These are phyloP conservation scores for Drosophila robusta DNA, from an alignment of 2,888 invertebrate genomes.

Conservation along the genomic window DNA sequence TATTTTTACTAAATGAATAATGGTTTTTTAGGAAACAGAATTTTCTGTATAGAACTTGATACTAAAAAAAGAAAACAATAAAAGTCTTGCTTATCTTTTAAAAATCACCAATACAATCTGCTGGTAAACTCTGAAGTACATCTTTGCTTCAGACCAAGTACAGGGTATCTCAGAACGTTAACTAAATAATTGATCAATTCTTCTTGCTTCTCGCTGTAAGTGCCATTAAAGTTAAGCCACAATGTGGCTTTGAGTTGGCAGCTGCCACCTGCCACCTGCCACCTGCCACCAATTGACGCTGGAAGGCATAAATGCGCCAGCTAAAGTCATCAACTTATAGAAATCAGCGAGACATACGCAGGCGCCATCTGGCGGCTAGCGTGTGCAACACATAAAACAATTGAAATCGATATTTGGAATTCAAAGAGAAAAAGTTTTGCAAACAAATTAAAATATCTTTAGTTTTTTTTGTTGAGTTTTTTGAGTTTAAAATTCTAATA, in stretches of 20 bases:
- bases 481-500: too few relatives aligned
- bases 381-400: constrained; percentile 14
- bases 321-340: constrained; percentile 41
- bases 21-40: too few relatives aligned
- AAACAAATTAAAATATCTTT: too few relatives aligned
- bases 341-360: constrained; percentile 34
- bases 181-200: background rate
- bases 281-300: constrained; percentile 2
- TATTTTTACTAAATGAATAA: too few relatives aligned
- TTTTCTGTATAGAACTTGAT: too few relatives aligned
- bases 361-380: constrained; percentile 41
- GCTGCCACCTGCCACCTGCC: constrained; percentile 12
- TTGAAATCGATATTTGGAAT: constrained; percentile 27
- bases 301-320: constrained; percentile 24
- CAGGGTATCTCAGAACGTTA: too few relatives aligned
- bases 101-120: too few relatives aligned
- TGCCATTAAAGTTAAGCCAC: constrained; percentile 34
- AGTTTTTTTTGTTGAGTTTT: too few relatives aligned
- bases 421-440: constrained; percentile 1
- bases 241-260: constrained; percentile 1
- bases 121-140: too few relatives aligned
- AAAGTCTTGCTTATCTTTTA: too few relatives aligned
- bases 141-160: too few relatives aligned
- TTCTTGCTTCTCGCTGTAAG: constrained; percentile 1
- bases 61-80: too few relatives aligned